phyloP scores from a whole-genome alignment of 1,140 invertebrate species.

The Triops cancriformis region DNA sequence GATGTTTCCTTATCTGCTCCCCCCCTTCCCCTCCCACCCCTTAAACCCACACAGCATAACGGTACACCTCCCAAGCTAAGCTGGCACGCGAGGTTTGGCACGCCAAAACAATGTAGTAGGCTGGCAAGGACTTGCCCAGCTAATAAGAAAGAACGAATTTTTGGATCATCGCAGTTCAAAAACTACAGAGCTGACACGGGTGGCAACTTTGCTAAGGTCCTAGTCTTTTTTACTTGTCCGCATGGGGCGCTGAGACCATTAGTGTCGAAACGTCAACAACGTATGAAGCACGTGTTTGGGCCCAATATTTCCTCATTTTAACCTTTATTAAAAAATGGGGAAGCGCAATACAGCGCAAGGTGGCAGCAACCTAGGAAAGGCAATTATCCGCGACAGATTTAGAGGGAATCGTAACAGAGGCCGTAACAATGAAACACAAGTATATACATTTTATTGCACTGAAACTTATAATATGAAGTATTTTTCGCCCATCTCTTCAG shows the following conservation, averaged over 20 bases:
- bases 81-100: too few species aligned
- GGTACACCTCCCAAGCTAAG: too few species aligned
- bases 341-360: constrained; percentile 38
- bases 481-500: constrained; percentile 45
- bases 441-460: constrained; percentile 23
- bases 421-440: constrained; percentile 28
- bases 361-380: constrained; percentile 50
- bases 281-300: not conserved
- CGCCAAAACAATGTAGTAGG: too few species aligned
- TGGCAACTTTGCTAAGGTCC: too few species aligned
- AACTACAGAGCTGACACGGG: too few species aligned
- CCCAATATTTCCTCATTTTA: not conserved
- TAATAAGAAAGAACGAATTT: too few species aligned
- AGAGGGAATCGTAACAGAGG: constrained; percentile 40
- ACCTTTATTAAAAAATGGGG: not conserved
- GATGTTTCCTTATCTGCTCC: too few species aligned
- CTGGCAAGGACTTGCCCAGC: too few species aligned
- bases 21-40: too few species aligned
- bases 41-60: too few species aligned
- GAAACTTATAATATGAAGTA: constrained; percentile 26
- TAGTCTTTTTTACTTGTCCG: not conserved
- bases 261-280: not conserved
- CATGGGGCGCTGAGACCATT: not conserved
- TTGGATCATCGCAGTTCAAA: too few species aligned
- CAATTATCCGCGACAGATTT: constrained; percentile 69